Conservation (phyloP, 2,797 vertebrate species). For the Carduelis carduelis region DNA sequence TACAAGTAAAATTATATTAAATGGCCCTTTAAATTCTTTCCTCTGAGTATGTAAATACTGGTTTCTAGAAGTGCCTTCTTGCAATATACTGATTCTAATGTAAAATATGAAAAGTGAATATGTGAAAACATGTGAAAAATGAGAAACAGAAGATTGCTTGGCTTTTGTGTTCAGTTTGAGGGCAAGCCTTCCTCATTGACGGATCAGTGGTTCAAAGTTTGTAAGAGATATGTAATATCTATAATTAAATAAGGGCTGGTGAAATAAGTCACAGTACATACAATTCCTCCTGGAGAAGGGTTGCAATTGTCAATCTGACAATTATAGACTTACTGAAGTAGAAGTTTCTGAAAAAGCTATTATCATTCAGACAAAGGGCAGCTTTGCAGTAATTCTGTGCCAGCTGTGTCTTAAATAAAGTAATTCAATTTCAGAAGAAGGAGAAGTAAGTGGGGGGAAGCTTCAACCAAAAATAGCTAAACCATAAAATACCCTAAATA, state of each 20-base stretch:
- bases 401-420: constrained; percentile 9
- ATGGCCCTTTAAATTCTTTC: not conserved
- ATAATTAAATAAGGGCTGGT: not conserved
- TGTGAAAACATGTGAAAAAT: not conserved
- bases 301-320: constrained; percentile 3
- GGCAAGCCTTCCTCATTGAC: not conserved
- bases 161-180: not conserved
- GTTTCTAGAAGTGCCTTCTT: not conserved
- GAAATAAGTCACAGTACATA: not conserved
- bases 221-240: not conserved
- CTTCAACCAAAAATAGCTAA: constrained; percentile 1
- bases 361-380: constrained; percentile 41
- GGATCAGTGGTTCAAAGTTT: not conserved
- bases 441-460: not conserved
- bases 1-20: not conserved
- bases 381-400: not conserved
- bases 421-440: not conserved
- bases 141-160: not conserved
- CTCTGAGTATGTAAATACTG: not conserved
- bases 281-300: not conserved
- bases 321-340: constrained; percentile 3
- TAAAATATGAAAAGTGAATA: not conserved
- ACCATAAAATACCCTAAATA: not conserved
- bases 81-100: not conserved
- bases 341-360: constrained; percentile 18